Evolutionary conservation across 2,888 invertebrate genomes (phyloP), one percentile per base, ranked within the genome.

Genomic region (Drosophila anceps): DNA sequence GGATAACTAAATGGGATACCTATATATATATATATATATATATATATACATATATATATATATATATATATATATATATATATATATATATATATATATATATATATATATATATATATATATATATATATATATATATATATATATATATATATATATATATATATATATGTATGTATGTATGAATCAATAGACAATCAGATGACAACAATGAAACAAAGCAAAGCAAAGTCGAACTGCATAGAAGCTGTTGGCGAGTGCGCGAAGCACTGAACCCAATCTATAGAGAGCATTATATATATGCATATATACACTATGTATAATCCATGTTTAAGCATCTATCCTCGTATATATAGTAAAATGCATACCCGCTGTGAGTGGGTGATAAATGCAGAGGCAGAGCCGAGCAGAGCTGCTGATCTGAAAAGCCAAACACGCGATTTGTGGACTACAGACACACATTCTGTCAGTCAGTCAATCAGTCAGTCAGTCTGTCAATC

Each of bases 371-470:
- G 7, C 20, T 20, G 7, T 43, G 24, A 53, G 53, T 58, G 48
- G n/a, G 24, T 54, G 55, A 20, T 44, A 37, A 33, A n/a, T 63
- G 41, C 51, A 24, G 53, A 15, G 10, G 41, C 24, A 3, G n/a
- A n/a, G n/a, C n/a, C n/a, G n/a, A n/a, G 24, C 61, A 39, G 37
- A 53, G 31, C n/a, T 53, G 31, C 18, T 54, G 62, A 41, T 27
- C 43, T 54, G 15, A 54, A 62, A 54, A 44, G 13, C 31, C 13
- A 67, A 55, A 51, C 69, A 70, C 50, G 70, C 70, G 61, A 70
- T 68, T 67, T 50, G 57, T 69, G 31, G 33, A 41, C 44, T 57
- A 53, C n/a, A n/a, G n/a, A n/a, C n/a, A n/a, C n/a, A n/a, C n/a
- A 44, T 43, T 58, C 44, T 43, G 44, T 44, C 44, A 8, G 24